Evolutionary conservation across 2,113 vertebrate genomes (phyloP).

Genomic region (Trachemys scripta): DNA sequence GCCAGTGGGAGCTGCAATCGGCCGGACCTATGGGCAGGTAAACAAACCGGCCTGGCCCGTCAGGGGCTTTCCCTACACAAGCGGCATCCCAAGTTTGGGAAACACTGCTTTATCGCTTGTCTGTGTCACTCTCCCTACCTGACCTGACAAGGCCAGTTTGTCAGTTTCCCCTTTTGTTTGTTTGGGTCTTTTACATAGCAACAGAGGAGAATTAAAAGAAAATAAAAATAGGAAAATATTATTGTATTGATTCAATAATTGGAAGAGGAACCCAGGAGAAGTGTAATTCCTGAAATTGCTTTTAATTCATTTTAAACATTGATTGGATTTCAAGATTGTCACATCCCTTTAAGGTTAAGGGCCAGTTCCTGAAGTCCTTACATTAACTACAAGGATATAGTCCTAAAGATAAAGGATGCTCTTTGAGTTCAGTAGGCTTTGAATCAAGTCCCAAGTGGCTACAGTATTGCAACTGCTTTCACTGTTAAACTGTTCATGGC

Average conservation of each 20-base stretch:
- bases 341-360: background rate
- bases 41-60: too few species aligned
- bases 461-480: background rate
- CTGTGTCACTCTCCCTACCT: background rate
- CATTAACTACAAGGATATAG: background rate
- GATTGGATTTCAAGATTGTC: background rate
- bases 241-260: background rate
- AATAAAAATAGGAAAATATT: background rate
- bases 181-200: background rate
- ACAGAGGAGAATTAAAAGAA: background rate
- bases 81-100: too few species aligned
- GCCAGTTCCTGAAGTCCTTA: background rate
- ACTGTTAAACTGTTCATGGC: background rate
- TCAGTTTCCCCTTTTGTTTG: background rate
- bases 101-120: background rate
- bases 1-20: too few species aligned
- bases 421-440: slow-evolving; percentile 4
- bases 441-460: background rate
- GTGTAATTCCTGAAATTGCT: background rate
- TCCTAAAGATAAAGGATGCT: background rate
- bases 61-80: too few species aligned
- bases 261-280: background rate
- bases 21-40: too few species aligned
- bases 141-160: background rate
- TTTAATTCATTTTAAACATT: background rate